These are phyloP conservation scores for Carapus acus DNA, from an alignment of 2,797 vertebrate species.

Conservation along the genomic window DNA sequence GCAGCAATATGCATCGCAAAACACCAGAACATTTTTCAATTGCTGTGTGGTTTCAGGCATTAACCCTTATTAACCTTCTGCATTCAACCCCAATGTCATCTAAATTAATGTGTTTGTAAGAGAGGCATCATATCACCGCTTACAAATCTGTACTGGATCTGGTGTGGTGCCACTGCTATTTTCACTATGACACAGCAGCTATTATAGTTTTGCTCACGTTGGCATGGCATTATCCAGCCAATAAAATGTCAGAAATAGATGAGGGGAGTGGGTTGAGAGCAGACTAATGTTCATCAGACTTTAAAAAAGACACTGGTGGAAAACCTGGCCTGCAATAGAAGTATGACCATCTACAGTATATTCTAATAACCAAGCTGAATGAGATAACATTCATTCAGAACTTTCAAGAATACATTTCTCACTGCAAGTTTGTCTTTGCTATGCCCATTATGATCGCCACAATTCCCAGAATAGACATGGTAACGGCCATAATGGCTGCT, in stretches of 20 bases:
- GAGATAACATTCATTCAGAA: too few relatives aligned
- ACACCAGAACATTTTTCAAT: too few relatives aligned
- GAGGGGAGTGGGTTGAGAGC: constrained; percentile 3
- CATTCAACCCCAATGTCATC: constrained; percentile 31
- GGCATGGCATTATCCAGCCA: constrained; percentile 10
- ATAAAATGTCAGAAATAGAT: constrained; percentile 24
- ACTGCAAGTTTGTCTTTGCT: constrained; percentile 33
- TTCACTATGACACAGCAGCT: not conserved
- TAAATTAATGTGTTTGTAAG: constrained; percentile 30
- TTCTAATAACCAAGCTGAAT: too few relatives aligned
- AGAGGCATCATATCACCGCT: constrained; percentile 1
- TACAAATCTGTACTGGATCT: not conserved
- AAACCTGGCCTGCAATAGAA: constrained; percentile 10
- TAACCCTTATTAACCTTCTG: too few relatives aligned
- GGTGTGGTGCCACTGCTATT: not conserved
- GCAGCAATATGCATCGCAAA: too few relatives aligned
- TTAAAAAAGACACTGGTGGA: constrained; percentile 10
- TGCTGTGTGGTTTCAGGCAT: too few relatives aligned
- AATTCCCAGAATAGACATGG: constrained; percentile 68
- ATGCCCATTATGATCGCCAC: constrained; percentile 35
- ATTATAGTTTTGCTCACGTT: constrained; percentile 5
- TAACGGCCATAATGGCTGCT: constrained; percentile 50
- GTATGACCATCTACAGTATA: too few relatives aligned
- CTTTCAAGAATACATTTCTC: constrained; percentile 43
- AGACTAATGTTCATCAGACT: constrained; percentile 12